Conservation (phyloP, 2,113 vertebrate genomes). For the Crypturellus undulatus region DNA sequence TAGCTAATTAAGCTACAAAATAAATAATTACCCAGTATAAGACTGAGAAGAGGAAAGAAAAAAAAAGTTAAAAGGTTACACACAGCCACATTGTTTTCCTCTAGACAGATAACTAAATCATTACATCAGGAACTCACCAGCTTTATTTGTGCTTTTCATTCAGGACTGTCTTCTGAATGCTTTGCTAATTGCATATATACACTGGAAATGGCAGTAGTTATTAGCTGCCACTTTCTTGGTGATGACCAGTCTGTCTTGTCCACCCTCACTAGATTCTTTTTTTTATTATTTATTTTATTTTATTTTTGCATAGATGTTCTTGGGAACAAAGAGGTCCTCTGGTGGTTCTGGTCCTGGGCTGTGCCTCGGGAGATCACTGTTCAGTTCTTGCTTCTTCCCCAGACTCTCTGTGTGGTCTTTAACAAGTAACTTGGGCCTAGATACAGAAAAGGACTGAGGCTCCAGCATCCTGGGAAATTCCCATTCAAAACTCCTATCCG, state of each 20-base stretch:
- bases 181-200: neutral
- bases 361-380: neutral
- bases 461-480: neutral
- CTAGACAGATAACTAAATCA: conserved; percentile 24
- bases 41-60: conserved; percentile 38
- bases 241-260: neutral
- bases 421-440: neutral
- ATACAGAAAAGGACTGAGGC: rapidly evolving
- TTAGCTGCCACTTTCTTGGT: neutral
- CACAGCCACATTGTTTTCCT: conserved; percentile 10
- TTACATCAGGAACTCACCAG: neutral
- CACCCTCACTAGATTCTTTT: neutral
- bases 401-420: conserved; percentile 1
- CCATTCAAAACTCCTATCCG: neutral
- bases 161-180: neutral
- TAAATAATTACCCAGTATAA: conserved; percentile 72
- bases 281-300: too few relatives aligned
- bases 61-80: conserved; percentile 50
- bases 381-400: neutral
- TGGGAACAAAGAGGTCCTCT: neutral
- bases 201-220: neutral
- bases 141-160: conserved; percentile 35
- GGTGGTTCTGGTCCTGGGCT: neutral
- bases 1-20: conserved; percentile 75
- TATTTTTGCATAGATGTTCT: neutral